Evolutionary conservation across 1,140 invertebrate species (phyloP), one percentile per base, ranked within the genome.

Genomic region (Drosophila elegans): DNA sequence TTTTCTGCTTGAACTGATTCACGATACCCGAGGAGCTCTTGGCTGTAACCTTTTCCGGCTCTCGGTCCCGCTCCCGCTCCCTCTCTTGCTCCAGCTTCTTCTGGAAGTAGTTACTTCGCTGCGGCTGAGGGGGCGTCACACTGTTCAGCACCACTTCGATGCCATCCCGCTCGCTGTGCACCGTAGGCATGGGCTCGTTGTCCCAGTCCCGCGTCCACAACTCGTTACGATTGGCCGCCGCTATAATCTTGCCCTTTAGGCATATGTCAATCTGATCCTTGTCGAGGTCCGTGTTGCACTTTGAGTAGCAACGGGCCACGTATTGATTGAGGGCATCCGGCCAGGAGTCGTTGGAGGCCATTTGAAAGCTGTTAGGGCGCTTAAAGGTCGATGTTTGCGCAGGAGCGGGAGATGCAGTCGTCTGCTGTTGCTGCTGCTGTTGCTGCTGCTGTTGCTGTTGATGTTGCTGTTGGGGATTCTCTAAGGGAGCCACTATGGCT

Each of bases 261-360:
- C 98, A 96, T 64, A 97, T 97, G 91, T 98, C 97, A 56, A 99
- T 97, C 91, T 97, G 96, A 94, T 99, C 97, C 93, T 98, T 97
- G 92, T 99, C 97, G 59, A 97, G 94, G 57, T 95, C 94, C 11
- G 97, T 97, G 80, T 95, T 95, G 90, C 97, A 98, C 93, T 97
- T 97, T 39, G 96, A 95, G 94, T 98, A 99, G 85, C 97, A 98
- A 73, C 96, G 95, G 80, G 96, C 96, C 10, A 99, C 97, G 93
- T 98, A 99, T 66, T 96, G 95, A 88, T 96, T 95, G 29, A 97
- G 91, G 60, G 95, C 95, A 52, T 96, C 94, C 2, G 96, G 96
- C 96, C 96, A 96, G n/a, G 92, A 92, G 73, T 93, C 94, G 46
- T 93, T 93, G 32, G 93, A 93, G 55, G 92, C 67, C 83, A 88